A percentile compares a stretch with the other conserved stretches of the same genome.
phyloP scores from a whole-genome alignment of 1,140 invertebrate genomes.

The Anoplophora glabripennis region DNA sequence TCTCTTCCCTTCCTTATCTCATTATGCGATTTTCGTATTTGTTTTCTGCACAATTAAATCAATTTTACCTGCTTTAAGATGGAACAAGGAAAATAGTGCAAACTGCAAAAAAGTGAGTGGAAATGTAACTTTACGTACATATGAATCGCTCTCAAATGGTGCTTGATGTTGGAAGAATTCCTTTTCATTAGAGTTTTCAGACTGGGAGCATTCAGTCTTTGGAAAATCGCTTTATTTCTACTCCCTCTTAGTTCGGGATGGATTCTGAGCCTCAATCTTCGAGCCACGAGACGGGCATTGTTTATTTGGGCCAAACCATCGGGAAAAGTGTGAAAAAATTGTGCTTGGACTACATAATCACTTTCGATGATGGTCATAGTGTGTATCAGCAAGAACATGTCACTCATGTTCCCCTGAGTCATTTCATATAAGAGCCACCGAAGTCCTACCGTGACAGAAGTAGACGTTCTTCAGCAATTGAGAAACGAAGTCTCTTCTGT shows the following conservation, averaged over 20 bases:
- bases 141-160: constrained; percentile 43
- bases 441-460: constrained; percentile 41
- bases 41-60: no score
- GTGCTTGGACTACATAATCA: constrained; percentile 43
- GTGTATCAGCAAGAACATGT: constrained; percentile 41
- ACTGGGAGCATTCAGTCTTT: constrained; percentile 27
- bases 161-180: constrained; percentile 38
- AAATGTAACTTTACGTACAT: constrained; percentile 37
- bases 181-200: constrained; percentile 40
- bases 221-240: constrained; percentile 28
- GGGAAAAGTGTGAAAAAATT: constrained; percentile 43
- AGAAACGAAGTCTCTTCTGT: constrained; percentile 33
- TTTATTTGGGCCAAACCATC: constrained; percentile 16
- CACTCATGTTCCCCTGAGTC: constrained; percentile 8
- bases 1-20: no score
- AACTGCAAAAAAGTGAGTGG: no score
- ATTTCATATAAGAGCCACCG: constrained; percentile 40
- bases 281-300: constrained; percentile 33
- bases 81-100: no score
- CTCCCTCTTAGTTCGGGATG: constrained; percentile 27
- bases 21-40: no score
- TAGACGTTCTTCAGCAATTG: constrained; percentile 26
- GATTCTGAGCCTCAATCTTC: constrained; percentile 36
- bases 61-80: no score
- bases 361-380: constrained; percentile 46